Base-by-base conservation (phyloP, 64 coral and sea anemone genomes). In the Actinia equina region DNA sequence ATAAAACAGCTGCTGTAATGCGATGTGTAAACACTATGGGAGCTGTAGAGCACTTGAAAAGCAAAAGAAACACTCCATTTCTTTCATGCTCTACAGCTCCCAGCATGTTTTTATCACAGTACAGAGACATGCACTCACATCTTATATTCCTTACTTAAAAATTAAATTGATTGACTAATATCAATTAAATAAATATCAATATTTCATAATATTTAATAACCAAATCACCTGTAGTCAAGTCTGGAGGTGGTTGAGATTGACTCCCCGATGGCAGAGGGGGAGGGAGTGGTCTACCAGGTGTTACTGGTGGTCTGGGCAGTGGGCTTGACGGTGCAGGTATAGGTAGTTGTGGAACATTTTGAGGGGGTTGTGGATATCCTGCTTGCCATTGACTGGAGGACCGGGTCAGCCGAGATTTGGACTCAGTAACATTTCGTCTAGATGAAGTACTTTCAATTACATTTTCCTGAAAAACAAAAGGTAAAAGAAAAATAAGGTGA, bases 211-310 rank as follows among this genome's bases (percentile, higher is more conserved):
- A 8, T 49, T 49, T 8, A 49, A 65, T 65, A 20, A 65, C 9
- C 0, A 7, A 65, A 23, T 23, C 20, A 84, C 65, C 86, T 71
- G 80, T 44, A 27, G 56, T 6, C 5, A 6, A 77, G 69, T 45
- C 58, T 37, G 83, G 65, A 27, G 52, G 76, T 46, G 7, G 18
- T n/a, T 44, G 20, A 3, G 7, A 9, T n/a, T 44, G 20, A 3
- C 59, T 37, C 22, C 9, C 3, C 42, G 88, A 85, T 25, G 88
- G 93, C 46, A 97, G 82, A 5, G 91, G 91, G 4, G 94, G 94
- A n/a, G 94, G 94, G 52, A 91, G 91, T 19, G 91, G 92, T 86
- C 94, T 42, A 52, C 1, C 13, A 20, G 42, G 4, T 4, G 43
- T 78, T 52, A 16, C 55, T 30, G 65, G 80, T 59, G 59, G 87